Conservation (phyloP, 2,113 vertebrate genomes). For the Chaetura pelagica region DNA sequence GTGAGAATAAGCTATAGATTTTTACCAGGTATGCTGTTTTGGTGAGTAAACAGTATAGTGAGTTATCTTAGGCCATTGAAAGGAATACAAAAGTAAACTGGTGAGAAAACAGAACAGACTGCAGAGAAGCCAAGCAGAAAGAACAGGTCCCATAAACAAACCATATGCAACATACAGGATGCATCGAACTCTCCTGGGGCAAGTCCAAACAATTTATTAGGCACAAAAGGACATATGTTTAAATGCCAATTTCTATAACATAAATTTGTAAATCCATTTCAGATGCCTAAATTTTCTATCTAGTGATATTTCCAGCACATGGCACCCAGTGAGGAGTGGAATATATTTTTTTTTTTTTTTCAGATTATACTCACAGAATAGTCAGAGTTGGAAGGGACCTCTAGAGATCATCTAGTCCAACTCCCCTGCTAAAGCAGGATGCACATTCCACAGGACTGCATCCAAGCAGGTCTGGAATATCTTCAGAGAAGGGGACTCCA, state of each 20-base stretch:
- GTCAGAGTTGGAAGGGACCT: no score
- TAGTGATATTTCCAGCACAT: background rate
- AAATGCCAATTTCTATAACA: background rate
- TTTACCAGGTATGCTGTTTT: background rate
- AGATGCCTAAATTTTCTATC: background rate
- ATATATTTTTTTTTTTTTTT: background rate
- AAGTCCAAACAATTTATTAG: background rate
- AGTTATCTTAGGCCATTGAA: background rate
- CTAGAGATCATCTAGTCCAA: no score
- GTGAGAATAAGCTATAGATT: background rate
- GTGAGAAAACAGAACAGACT: background rate
- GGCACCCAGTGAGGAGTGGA: background rate
- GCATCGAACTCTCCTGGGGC: background rate
- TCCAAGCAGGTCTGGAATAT: no score
- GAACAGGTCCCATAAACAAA: background rate
- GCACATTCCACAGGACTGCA: no score
- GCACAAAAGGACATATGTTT: background rate
- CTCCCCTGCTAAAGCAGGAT: no score
- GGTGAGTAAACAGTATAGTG: background rate
- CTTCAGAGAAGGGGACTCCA: no score
- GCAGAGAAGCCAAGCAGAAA: background rate
- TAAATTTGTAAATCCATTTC: background rate
- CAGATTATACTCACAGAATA: background rate
- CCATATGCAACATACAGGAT: background rate
- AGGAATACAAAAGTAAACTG: background rate